phyloP scores from a whole-genome alignment of 2,888 invertebrate species.

The Amblyjoppa fuscipennis region DNA sequence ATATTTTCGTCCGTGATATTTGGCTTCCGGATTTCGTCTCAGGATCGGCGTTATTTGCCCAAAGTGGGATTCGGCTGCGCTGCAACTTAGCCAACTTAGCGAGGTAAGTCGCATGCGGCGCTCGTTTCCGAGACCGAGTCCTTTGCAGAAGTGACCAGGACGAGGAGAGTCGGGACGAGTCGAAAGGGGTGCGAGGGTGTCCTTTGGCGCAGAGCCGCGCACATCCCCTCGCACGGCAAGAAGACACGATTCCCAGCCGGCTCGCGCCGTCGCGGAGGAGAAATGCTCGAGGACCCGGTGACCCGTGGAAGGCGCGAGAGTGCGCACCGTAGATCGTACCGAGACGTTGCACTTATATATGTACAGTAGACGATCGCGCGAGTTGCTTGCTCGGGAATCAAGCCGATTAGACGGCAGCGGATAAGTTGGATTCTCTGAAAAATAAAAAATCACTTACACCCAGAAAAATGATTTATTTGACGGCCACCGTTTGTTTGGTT shows the following conservation, averaged over 20 bases:
- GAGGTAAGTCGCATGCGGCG: background rate
- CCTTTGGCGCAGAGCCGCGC: background rate
- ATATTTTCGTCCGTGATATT: background rate
- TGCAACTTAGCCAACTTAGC: background rate
- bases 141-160: constrained; percentile 15
- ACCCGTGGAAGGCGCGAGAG: constrained; percentile 23
- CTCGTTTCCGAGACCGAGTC: background rate
- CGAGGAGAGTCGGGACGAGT: constrained; percentile 17
- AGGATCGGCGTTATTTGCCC: background rate
- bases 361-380: background rate
- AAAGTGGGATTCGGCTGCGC: background rate
- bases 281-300: constrained; percentile 36
- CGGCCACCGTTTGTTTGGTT: too few relatives aligned
- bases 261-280: constrained; percentile 3
- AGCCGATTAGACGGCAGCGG: too few relatives aligned
- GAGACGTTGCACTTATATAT: background rate
- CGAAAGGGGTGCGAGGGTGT: constrained; percentile 12
- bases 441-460: too few relatives aligned
- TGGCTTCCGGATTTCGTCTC: background rate
- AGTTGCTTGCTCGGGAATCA: too few relatives aligned
- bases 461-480: too few relatives aligned
- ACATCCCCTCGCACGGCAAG: constrained; percentile 5
- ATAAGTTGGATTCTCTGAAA: too few relatives aligned
- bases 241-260: constrained; percentile 36
- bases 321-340: constrained; percentile 27